Evolutionary conservation across 2,888 invertebrate species (phyloP).

Genomic region (Bimastos eiseni): DNA sequence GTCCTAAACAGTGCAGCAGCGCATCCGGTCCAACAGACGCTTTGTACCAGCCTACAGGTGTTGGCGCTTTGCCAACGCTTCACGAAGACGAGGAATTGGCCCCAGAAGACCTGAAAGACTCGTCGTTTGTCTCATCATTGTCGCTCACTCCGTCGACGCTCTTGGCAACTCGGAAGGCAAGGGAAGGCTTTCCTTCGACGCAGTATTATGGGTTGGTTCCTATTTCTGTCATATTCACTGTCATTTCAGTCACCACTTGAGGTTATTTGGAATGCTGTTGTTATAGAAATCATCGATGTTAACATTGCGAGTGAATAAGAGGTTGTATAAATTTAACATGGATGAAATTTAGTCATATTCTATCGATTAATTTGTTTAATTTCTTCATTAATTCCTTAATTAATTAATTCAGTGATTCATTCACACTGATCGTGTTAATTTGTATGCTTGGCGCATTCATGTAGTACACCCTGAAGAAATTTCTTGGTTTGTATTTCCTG

Average conservation of each 20-base stretch:
- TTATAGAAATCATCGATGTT: background rate
- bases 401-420: too few relatives aligned
- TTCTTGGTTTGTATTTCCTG: too few relatives aligned
- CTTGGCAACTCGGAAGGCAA: slow-evolving; percentile 28
- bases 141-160: slow-evolving; percentile 37
- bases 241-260: background rate
- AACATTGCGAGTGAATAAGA: too few relatives aligned
- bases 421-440: too few relatives aligned
- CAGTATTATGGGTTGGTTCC: slow-evolving; percentile 26
- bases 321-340: too few relatives aligned
- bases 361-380: too few relatives aligned
- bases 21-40: slow-evolving; percentile 38
- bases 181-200: slow-evolving; percentile 14
- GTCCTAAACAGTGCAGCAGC: slow-evolving; percentile 47
- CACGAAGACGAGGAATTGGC: slow-evolving; percentile 39
- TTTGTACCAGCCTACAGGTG: slow-evolving; percentile 31
- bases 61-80: slow-evolving; percentile 40
- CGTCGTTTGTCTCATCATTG: slow-evolving; percentile 28
- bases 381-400: too few relatives aligned
- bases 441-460: too few relatives aligned
- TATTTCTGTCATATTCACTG: background rate
- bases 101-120: slow-evolving; percentile 36
- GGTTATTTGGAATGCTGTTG: background rate
- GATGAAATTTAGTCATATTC: too few relatives aligned
- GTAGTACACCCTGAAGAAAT: too few relatives aligned